Evolutionary conservation across 92 coral and sea anemone species (phyloP), one percentile per base, ranked within the genome.

Genomic region (Anthopleura xanthogrammica): DNA sequence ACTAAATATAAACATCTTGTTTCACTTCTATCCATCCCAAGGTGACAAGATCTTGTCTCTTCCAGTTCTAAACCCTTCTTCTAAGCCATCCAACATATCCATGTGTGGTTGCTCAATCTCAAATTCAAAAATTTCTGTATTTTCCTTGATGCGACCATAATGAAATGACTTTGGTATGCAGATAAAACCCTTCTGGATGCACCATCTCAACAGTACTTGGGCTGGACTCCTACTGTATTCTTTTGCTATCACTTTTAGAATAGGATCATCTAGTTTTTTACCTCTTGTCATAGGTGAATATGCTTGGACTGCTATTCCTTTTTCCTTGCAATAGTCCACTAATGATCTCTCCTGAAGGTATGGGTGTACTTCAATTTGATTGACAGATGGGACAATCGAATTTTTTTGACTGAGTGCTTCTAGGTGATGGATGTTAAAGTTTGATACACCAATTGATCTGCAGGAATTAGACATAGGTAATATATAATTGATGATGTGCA

Each of bases 391-490:
- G 39, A 83, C 12, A 5, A 94, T 88, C 40, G 81, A 60, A 2
- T 92, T 86, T 78, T 93, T 88, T 88, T 90, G 85, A 70, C 87
- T 90, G 46, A 97, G 92, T 43, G 92, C 98, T 77, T 86, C 87
- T 43, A 97, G 91, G 80, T 97, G 99, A 82, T 97, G 99, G 75
- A 97, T 86, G 62, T 95, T 95, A 82, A 97, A 97, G 79, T 97
- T 97, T 24, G 99, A 97, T 19, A 97, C 99, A n/a, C 99, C 99
- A 52, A 97, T 94, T 71, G 99, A 94, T 70, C 99, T 97, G 81
- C 52, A 12, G 36, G 76, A 40, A 58, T 73, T 20, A 23, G 46
- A 72, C 12, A 24, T 23, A 73, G 13, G 39, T 70, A 57, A 57
- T 9, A 80, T 24, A 57, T 36, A 41, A 13, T 23, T 12, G 52